Percentiles rank a stretch among this genome's conserved stretches.
Evolutionary conservation across 2,113 vertebrate genomes (phyloP).

Genomic region (Tretioscincus oriximinensis): DNA sequence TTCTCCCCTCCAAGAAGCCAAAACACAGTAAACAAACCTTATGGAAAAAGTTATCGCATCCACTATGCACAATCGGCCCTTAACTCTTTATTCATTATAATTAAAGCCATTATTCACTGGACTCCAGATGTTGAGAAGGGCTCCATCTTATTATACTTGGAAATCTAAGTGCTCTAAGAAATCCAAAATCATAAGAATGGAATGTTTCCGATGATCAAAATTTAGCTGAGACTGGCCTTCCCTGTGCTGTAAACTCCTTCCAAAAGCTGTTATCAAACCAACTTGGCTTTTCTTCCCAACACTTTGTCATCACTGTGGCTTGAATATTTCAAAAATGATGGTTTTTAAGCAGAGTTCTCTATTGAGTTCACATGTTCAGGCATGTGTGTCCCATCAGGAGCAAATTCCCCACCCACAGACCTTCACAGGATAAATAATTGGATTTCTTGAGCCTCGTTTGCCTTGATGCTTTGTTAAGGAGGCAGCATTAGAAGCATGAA

Average conservation of each 20-base stretch:
- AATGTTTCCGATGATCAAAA: conserved; percentile 30
- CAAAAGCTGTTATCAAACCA: conserved; percentile 20
- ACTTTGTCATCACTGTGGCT: not conserved
- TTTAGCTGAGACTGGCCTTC: not conserved
- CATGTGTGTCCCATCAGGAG: not conserved
- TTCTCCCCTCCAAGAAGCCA: not conserved
- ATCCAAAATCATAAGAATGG: conserved; percentile 27
- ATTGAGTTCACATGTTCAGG: not conserved
- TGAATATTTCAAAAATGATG: not conserved
- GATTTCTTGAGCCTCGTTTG: not conserved
- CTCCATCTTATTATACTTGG: conserved; percentile 22
- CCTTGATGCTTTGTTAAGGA: not conserved
- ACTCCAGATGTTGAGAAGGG: conserved; percentile 29
- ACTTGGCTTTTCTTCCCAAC: conserved; percentile 7
- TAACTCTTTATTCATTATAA: conserved; percentile 21
- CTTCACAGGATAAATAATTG: not conserved
- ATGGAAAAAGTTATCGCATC: not conserved
- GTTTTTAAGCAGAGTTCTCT: not conserved
- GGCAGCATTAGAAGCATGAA: not conserved
- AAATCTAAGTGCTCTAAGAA: not conserved
- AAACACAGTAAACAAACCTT: not conserved
- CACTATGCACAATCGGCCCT: not conserved
- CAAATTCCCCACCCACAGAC: not conserved
- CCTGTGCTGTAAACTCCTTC: not conserved
- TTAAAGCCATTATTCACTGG: conserved; percentile 12